A percentile compares a stretch with the other conserved stretches of the same genome.
phyloP scores from a whole-genome alignment of 2,797 vertebrate species.

The Girardinus metallicus region DNA sequence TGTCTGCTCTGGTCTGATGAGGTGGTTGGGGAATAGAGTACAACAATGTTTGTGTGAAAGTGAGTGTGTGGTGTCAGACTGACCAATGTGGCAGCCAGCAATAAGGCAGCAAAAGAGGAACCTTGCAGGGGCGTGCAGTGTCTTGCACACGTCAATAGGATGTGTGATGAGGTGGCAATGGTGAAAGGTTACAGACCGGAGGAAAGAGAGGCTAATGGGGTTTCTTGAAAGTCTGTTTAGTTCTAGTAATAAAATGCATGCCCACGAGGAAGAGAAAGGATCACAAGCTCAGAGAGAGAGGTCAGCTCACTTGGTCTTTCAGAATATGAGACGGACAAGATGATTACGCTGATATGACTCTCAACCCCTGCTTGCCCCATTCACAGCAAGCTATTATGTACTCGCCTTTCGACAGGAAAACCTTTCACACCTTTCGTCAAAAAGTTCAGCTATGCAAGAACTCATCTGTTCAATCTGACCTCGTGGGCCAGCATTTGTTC shows the following conservation, averaged over 20 bases:
- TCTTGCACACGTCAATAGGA: constrained; percentile 35
- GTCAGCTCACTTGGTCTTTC: constrained; percentile 67
- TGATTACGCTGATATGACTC: constrained; percentile 60
- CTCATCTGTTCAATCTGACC: background rate
- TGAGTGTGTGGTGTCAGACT: constrained; percentile 18
- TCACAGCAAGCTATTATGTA: background rate
- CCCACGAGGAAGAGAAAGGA: constrained; percentile 60
- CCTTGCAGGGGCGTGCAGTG: constrained; percentile 29
- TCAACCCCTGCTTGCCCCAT: constrained; percentile 17
- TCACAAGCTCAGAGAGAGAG: constrained; percentile 56
- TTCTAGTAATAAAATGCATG: constrained; percentile 74
- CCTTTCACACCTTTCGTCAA: background rate
- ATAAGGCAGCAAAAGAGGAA: constrained; percentile 39
- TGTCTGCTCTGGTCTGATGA: constrained; percentile 71
- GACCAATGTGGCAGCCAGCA: constrained; percentile 48
- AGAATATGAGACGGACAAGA: constrained; percentile 51
- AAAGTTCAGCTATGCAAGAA: background rate
- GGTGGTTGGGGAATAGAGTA: constrained; percentile 63
- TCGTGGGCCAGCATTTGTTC: background rate
- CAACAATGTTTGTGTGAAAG: constrained; percentile 39
- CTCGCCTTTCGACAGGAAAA: background rate
- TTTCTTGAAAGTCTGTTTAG: constrained; percentile 78
- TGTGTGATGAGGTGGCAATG: constrained; percentile 58
- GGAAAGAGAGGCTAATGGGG: constrained; percentile 65
- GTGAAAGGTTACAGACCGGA: constrained; percentile 65